A percentile compares a stretch with the other conserved stretches of the same genome.
Evolutionary conservation across 2,113 vertebrate species (phyloP).

Genomic region (Sigmodon hispidus): DNA sequence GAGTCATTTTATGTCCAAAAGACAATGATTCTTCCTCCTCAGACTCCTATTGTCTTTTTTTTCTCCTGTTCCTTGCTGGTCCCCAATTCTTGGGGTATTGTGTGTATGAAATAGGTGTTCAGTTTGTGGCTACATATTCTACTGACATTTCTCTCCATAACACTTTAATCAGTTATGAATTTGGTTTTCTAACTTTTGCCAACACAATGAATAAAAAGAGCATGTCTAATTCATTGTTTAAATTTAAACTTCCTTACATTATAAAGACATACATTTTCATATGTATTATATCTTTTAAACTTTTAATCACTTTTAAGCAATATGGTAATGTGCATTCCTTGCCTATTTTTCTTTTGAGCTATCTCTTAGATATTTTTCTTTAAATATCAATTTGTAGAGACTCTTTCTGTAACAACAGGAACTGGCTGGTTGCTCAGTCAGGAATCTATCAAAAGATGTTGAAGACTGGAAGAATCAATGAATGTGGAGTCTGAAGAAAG

Average conservation of each 20-base stretch:
- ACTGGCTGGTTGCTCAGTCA: neutral
- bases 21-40: neutral
- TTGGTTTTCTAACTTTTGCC: neutral
- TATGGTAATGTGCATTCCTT: neutral
- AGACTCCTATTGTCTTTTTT: neutral
- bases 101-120: neutral
- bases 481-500: neutral
- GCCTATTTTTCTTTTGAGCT: neutral
- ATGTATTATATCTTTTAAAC: too few species aligned
- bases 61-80: neutral
- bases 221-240: neutral
- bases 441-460: neutral
- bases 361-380: neutral
- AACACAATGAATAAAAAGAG: neutral
- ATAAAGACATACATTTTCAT: neutral
- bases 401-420: neutral
- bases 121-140: neutral
- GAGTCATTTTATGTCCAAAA: neutral
- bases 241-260: constrained; percentile 3
- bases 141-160: neutral
- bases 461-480: neutral
- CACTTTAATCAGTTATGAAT: neutral
- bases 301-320: neutral
- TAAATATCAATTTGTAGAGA: neutral
- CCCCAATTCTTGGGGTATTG: neutral